Base-by-base conservation (phyloP, 2,888 invertebrate species). In the Heliothis peltigera region DNA sequence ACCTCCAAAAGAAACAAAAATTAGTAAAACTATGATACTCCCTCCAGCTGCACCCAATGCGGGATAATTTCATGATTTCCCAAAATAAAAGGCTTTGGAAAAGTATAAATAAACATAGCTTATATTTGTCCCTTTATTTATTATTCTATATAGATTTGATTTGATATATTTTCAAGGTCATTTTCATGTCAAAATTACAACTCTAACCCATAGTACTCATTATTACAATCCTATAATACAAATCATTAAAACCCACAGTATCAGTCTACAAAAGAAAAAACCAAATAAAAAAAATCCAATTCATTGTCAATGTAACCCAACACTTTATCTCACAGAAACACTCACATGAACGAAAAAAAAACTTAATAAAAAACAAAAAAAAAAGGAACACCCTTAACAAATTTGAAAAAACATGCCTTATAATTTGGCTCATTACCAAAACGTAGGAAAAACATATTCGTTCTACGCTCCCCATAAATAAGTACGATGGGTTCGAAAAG, bases 371-470 rank as follows among this genome's bases (percentile, higher is more conserved):
- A 70, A 72, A 74, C 65, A 77, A 79, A 75, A 80, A 80, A 78
- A 86, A 89, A 88, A 85, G 85, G 84, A 82, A 78, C 64, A 62
- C 70, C 81, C 90, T 87, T 91, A 89, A 87, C 85, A 89, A 91
- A 82, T 82, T 75, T 66, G 66, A 72, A 91, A 91, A 91, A 89
- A 88, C 83, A 89, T 71, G 79, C 92, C 92, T 93, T 91, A 93
- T 94, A 94, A 95, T 94, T 92, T 88, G 91, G 88, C 92, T 92
- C 95, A 93, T 95, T 95, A 94, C 92, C 86, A 89, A 88, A 90
- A 89, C 87, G 92, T 90, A 91, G 87, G 91, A 90, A 92, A 91
- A 94, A 93, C 94, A 95, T 95, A 95, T 95, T 95, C 93, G 79
- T 79, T 84, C 81, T 92, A 91, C 89, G 90, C 87, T 86, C 74